Evolutionary conservation across 2,113 vertebrate species (phyloP).

Genomic region (Apistogramma diplotaenia): DNA sequence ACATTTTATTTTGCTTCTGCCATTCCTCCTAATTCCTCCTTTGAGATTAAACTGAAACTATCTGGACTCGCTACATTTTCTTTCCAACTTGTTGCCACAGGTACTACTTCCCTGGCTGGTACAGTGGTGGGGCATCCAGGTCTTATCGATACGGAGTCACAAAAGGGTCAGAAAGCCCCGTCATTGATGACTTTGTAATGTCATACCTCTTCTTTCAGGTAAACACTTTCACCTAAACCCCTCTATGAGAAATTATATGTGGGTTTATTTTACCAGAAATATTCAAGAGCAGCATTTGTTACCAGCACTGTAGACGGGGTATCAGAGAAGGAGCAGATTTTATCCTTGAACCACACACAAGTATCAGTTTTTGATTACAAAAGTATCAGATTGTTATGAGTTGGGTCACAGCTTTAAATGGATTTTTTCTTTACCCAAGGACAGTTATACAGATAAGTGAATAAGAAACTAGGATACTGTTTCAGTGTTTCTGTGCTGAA

Average conservation of each 20-base stretch:
- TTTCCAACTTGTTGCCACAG: slow-evolving; percentile 57
- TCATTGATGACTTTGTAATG: slow-evolving; percentile 91
- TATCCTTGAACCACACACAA: neutral
- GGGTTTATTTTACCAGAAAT: neutral
- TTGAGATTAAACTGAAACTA: neutral
- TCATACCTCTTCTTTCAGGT: slow-evolving; percentile 96
- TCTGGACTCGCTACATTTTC: neutral
- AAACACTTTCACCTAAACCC: neutral
- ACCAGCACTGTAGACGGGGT: neutral
- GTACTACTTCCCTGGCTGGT: slow-evolving; percentile 97
- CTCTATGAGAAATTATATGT: neutral
- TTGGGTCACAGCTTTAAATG: neutral
- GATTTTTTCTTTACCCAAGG: neutral
- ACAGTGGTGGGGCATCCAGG: slow-evolving; percentile 82
- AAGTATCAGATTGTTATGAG: neutral
- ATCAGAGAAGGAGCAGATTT: neutral
- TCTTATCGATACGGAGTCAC: slow-evolving; percentile 88
- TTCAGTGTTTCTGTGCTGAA: neutral
- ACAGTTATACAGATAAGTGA: neutral
- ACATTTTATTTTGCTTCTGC: neutral
- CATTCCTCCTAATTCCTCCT: neutral
- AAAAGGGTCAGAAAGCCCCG: slow-evolving; percentile 86
- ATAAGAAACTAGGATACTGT: neutral
- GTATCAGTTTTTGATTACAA: neutral
- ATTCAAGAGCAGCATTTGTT: neutral